phyloP scores from a whole-genome alignment of 2,888 invertebrate genomes.

The Machimus atricapillus region DNA sequence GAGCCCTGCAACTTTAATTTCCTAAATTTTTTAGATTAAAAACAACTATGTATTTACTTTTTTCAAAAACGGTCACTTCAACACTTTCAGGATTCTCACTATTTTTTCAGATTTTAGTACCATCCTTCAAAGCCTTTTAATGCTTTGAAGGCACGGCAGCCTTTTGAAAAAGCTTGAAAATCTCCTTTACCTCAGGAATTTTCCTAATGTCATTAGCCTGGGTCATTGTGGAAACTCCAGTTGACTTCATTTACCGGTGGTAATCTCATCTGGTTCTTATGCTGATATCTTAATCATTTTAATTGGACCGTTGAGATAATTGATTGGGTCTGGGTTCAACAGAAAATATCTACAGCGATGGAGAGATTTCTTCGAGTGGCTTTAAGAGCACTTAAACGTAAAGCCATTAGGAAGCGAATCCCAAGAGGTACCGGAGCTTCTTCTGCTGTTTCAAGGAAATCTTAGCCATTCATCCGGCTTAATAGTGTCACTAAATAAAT shows the following conservation, averaged over 20 bases:
- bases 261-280: background rate
- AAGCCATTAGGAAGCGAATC: background rate
- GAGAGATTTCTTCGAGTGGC: background rate
- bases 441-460: background rate
- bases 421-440: background rate
- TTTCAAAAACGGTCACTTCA: background rate
- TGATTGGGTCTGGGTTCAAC: background rate
- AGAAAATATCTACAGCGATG: background rate
- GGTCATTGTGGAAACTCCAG: background rate
- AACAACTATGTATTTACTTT: no score
- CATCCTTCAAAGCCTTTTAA: background rate
- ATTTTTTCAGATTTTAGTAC: background rate
- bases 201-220: background rate
- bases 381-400: background rate
- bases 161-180: background rate
- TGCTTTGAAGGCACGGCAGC: background rate
- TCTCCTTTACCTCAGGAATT: background rate
- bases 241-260: background rate
- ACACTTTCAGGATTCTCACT: background rate
- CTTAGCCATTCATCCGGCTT: constrained; percentile 1
- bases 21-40: no score
- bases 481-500: constrained; percentile 13
- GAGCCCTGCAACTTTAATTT: no score
- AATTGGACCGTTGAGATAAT: constrained; percentile 18
- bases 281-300: constrained; percentile 22